Evolutionary conservation across 2,113 vertebrate genomes (phyloP), one percentile per base, ranked within the genome.

Genomic region (Perognathus longimembris): DNA sequence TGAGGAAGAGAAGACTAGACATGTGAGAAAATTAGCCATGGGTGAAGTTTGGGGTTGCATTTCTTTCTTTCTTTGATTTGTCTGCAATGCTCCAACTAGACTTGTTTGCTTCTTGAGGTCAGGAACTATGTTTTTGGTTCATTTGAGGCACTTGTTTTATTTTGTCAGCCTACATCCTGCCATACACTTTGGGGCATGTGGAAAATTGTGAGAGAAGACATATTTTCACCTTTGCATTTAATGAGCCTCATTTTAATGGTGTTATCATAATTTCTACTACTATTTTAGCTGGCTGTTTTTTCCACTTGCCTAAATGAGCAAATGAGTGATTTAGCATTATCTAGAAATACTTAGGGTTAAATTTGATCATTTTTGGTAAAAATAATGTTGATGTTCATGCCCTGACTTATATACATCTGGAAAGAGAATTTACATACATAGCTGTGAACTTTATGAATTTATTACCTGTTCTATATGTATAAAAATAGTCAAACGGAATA

Each of bases 291-390:
- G 74, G 21, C 30, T 76, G 24, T 70, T 82, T n/a, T 61, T 88
- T 78, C 36, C 28, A 75, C 34, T 74, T 88, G 59, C 67, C 78
- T 71, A 88, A 83, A 89, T 36, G 42, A 63, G 24, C 50, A 92
- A 88, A 85, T 28, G 26, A 90, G 75, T 76, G 3, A 81, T 40
- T 78, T 90, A 57, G 57, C 61, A 36, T 42, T 61, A 74, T 88
- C 88, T 61, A 91, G 34, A 81, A 69, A 32, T 70, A 66, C 36
- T 83, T 73, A 76, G 64, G 20, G 40, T 89, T 84, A 81, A 75
- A 54, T 79, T 22, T 89, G 26, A 57, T 91, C 24, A 81, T 67
- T 85, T 85, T 78, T 66, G 57, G 24, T 77, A 74, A 84, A 92
- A 70, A 64, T 15, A 10, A 61, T 54, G 6, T 17, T 83, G 36